Base-by-base conservation (phyloP, 2,888 invertebrate genomes). In the Machimus atricapillus region DNA sequence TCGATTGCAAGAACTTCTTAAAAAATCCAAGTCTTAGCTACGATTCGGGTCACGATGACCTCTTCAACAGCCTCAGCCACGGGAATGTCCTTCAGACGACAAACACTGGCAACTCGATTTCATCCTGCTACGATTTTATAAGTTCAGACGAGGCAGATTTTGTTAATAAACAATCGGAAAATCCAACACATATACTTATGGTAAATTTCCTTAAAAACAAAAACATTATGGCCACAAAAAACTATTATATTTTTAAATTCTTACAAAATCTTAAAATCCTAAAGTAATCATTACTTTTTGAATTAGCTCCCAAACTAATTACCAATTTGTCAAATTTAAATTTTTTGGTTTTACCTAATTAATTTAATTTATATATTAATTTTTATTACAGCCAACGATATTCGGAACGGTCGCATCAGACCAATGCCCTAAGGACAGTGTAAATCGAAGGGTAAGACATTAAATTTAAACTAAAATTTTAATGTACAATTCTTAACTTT, bases 1-100 rank as follows among this genome's bases (percentile, higher is more conserved):
- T 40, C 27, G 23, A 66, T 23, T 58, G 58, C 7, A 86, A 86
- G 58, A n/a, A 40, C 6, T 78, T 40, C 23, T 12, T 7, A 5
- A 86, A 86, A 37, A 66, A 86, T 79, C n/a, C 90, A 23, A 91
- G 90, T 88, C 87, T 91, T 1, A 92, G 91, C 88, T 91, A 90
- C 87, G 91, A 92, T 88, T 92, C 92, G 0, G 92, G 92, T 0
- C 91, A 92, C 88, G 91, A 91, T 86, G 91, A 90, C 2, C 89
- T 90, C 27, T 91, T 90, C 14, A 90, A 91, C 87, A 91, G 91
- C 83, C 89, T 89, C 12, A 91, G 91, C 9, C 91, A 91, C 90
- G 94, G 94, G 9, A 92, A 92, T 8, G 93, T 78, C 23, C 31
- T 86, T 5, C 86, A 78, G 9, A 58, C 77, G 12, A 40, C 78